A percentile compares a stretch with the other conserved stretches of the same genome.
Evolutionary conservation across 2,888 invertebrate genomes (phyloP).

Genomic region (Drosophila kanekoi): DNA sequence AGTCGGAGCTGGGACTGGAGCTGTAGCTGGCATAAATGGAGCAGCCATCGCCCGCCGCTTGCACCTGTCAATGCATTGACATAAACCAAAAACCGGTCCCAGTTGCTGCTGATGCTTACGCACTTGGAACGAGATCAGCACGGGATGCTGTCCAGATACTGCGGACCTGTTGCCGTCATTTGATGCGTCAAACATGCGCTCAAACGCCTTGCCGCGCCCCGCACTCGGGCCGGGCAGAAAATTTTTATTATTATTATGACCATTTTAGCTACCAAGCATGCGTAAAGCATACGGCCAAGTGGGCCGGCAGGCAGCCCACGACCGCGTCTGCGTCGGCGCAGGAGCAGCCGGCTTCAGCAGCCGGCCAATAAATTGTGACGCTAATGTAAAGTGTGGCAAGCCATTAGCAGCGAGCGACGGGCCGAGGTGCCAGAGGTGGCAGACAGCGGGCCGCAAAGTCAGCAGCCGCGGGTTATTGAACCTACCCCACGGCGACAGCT

Average conservation of each 20-base stretch:
- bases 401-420: constrained; percentile 72
- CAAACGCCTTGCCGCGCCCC: constrained; percentile 61
- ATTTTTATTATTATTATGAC: constrained; percentile 80
- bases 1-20: constrained; percentile 6
- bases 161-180: constrained; percentile 69
- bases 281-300: constrained; percentile 70
- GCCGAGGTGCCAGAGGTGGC: constrained; percentile 23
- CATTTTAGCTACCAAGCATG: constrained; percentile 79
- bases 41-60: constrained; percentile 60
- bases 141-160: constrained; percentile 50
- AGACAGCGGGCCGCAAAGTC: constrained; percentile 23
- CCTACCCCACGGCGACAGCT: constrained; percentile 55
- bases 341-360: constrained; percentile 43
- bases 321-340: constrained; percentile 38
- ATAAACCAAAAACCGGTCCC: constrained; percentile 79
- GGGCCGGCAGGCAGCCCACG: constrained; percentile 43
- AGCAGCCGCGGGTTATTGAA: constrained; percentile 73
- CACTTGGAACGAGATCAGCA: constrained; percentile 66
- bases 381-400: constrained; percentile 81
- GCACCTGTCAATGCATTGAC: constrained; percentile 81
- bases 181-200: constrained; percentile 81
- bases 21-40: constrained; percentile 63
- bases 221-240: constrained; percentile 54
- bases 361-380: constrained; percentile 78
- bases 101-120: constrained; percentile 67